phyloP scores from a whole-genome alignment of 2,113 vertebrate genomes.

The Poeciliopsis retropinna region DNA sequence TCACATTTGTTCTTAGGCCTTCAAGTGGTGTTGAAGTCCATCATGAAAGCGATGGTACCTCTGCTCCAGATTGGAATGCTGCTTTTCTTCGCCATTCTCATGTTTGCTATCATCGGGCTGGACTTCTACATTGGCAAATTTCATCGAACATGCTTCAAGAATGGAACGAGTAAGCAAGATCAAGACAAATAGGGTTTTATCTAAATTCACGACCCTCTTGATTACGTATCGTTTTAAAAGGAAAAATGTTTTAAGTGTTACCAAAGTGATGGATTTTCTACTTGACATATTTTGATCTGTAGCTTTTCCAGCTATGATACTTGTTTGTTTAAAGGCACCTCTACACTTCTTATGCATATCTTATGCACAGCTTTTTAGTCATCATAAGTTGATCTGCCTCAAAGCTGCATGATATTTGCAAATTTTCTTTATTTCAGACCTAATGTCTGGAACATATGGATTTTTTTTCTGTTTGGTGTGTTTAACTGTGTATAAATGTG shows the following conservation, averaged over 20 bases:
- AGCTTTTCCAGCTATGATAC: no score
- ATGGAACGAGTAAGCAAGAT: constrained; percentile 82
- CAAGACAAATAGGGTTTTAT: no score
- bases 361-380: no score
- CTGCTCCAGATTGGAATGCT: constrained; percentile 95
- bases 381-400: no score
- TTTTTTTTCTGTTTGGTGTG: not conserved
- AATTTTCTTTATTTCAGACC: no score
- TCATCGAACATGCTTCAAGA: constrained; percentile 91
- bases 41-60: constrained; percentile 99
- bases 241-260: no score
- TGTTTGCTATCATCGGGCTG: constrained; percentile 97
- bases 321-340: no score
- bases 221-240: not conserved
- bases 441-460: no score
- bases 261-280: no score
- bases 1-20: constrained; percentile 79
- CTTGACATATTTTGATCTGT: no score
- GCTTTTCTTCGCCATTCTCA: constrained; percentile 97
- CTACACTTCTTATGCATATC: no score
- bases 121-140: constrained; percentile 99
- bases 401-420: no score
- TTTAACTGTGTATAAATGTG: constrained; percentile 9
- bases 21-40: constrained; percentile 98
- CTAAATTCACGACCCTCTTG: not conserved